These are phyloP conservation scores for Lordiphosa fenestrarum DNA, from an alignment of 2,888 invertebrate species.

Conservation along the genomic window DNA sequence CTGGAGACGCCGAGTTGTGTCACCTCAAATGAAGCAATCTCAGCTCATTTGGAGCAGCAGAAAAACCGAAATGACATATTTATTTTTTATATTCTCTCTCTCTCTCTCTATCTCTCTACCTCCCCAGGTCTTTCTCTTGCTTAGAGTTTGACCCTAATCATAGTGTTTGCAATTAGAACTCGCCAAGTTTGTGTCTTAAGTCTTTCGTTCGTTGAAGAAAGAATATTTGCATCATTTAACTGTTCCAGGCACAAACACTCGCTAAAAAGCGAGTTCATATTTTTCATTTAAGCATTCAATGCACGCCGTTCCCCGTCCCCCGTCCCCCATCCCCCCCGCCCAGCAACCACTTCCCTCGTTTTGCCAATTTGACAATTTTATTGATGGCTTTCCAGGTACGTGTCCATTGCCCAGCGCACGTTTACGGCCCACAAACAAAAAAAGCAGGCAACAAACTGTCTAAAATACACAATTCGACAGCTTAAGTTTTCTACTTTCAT, in stretches of 20 bases:
- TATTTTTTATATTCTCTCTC: not conserved
- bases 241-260: not conserved
- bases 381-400: conserved; percentile 54
- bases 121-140: no score
- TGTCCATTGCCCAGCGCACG: conserved; percentile 48
- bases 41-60: conserved; percentile 28
- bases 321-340: not conserved
- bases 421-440: conserved; percentile 6
- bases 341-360: conserved; percentile 3
- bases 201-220: conserved; percentile 23
- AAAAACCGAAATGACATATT: conserved; percentile 52
- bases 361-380: conserved; percentile 71
- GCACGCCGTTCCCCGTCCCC: not conserved
- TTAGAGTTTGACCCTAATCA: conserved; percentile 31
- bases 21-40: conserved; percentile 31
- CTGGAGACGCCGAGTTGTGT: conserved; percentile 4
- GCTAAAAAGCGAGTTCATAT: not conserved
- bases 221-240: conserved; percentile 12
- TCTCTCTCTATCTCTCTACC: not conserved
- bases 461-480: conserved; percentile 23
- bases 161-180: conserved; percentile 4
- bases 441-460: not conserved
- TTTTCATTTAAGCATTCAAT: conserved; percentile 12
- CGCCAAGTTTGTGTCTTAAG: conserved; percentile 46
- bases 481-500: conserved; percentile 44